Base-by-base conservation (phyloP, 1,140 invertebrate genomes). In the Chionoecetes opilio region DNA sequence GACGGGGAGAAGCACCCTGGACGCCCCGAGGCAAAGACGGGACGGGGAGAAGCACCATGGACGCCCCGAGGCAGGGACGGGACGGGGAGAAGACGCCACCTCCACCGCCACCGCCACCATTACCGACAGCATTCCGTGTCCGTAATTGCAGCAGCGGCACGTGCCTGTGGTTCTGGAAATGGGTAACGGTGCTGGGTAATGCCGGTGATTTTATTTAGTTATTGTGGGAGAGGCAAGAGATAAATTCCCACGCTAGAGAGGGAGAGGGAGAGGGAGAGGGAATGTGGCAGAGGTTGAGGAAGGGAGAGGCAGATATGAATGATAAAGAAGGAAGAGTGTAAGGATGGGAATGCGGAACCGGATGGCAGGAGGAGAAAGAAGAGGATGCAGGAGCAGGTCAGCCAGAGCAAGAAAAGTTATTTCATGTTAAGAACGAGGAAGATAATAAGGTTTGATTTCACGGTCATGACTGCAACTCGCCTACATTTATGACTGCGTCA, bases 201-300 rank as follows among this genome's bases (percentile, higher is more conserved):
- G 63, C 21, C 63, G 63, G 63, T 75, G 63, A 75, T 75, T 75
- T 75, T 75, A 75, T 75, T 75, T n/a, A 75, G 63, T 75, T 75
- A 75, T 5, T 75, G 63, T 75, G 63, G 63, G 63, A 75, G 63
- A 75, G 63, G 63, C 63, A 75, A 75, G 63, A 75, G 63, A 75
- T 17, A 75, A 75, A 75, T 75, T 75, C 63, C 63, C 63, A 75
- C 63, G 63, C 63, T 75, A 75, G 63, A 75, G 63, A 17, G n/a
- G 26, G 21, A 75, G 63, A 26, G 63, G n/a, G 26, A 5, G 63
- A 21, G 63, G 26, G 63, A 26, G 21, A 75, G 63, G n/a, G 63
- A 26, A n/a, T 75, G 63, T n/a, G n/a, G 63, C 21, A 75, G 63
- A 26, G n/a, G n/a, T 0, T n/a, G 63, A 26, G 21, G 21, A 75